A percentile compares a stretch with the other conserved stretches of the same genome.
These are phyloP conservation scores for Nilaparvata lugens DNA, from an alignment of 1,140 invertebrate genomes.

Conservation along the genomic window DNA sequence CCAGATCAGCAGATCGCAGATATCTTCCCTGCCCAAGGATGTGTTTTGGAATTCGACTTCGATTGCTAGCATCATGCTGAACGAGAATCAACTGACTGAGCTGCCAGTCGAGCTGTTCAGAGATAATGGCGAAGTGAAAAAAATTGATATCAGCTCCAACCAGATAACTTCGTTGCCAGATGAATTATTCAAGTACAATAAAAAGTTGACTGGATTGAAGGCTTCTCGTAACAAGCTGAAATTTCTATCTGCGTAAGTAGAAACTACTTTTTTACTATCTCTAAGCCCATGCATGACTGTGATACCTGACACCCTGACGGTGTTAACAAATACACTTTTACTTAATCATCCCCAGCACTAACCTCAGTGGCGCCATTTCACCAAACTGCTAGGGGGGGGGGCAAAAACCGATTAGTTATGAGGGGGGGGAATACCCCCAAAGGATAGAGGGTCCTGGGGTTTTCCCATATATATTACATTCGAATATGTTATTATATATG, in stretches of 20 bases:
- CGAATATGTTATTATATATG: too few species aligned
- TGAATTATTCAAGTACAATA: conserved; percentile 5
- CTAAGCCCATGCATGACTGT: too few species aligned
- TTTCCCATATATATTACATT: too few species aligned
- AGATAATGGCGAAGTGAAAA: conserved; percentile 43
- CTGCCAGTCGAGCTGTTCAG: conserved; percentile 45
- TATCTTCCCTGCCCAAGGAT: conserved; percentile 43
- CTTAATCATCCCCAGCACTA: too few species aligned
- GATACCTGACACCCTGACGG: too few species aligned
- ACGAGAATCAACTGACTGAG: conserved; percentile 42
- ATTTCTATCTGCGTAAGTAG: conserved; percentile 41
- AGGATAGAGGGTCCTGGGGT: too few species aligned
- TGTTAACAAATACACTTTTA: too few species aligned
- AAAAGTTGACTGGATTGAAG: conserved; percentile 1
- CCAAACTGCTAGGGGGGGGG: too few species aligned
- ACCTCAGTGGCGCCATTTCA: too few species aligned
- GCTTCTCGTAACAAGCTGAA: conserved; percentile 9
- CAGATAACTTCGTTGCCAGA: conserved; percentile 30
- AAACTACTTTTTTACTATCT: background rate
- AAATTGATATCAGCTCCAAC: conserved; percentile 45
- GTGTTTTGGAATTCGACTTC: conserved; percentile 44
- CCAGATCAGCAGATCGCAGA: conserved; percentile 38
- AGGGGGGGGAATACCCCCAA: too few species aligned
- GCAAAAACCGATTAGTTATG: too few species aligned
- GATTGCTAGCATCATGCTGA: conserved; percentile 45